phyloP scores from a whole-genome alignment of 2,888 invertebrate species.

The Chirona hameri region DNA sequence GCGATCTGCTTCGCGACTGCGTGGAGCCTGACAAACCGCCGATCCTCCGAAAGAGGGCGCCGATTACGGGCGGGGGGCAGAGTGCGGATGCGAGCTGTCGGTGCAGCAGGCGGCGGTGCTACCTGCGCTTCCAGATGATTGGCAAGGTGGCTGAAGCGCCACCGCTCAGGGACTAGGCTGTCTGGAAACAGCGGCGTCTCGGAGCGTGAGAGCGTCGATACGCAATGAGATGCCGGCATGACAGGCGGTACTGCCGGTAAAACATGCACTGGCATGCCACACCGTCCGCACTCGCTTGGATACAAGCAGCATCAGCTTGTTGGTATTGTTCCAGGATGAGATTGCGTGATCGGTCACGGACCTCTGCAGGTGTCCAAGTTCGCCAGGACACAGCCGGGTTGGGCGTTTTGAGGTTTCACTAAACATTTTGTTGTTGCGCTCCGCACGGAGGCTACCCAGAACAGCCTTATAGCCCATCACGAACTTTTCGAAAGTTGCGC shows the following conservation, averaged over 20 bases:
- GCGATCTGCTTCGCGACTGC: not conserved
- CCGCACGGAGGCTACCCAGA: too few species aligned
- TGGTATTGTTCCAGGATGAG: too few species aligned
- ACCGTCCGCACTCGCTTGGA: too few species aligned
- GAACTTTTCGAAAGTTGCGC: too few species aligned
- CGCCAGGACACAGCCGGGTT: too few species aligned
- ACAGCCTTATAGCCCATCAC: too few species aligned
- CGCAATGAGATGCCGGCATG: not conserved
- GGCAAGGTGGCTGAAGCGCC: not conserved
- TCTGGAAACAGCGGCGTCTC: not conserved
- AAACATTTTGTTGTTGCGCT: too few species aligned
- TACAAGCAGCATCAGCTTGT: too few species aligned
- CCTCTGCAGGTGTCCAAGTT: too few species aligned
- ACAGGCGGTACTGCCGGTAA: not conserved
- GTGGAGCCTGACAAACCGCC: not conserved
- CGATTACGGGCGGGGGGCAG: not conserved
- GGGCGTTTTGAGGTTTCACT: too few species aligned
- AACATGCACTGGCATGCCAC: not conserved
- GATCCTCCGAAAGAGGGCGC: not conserved
- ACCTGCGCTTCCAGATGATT: not conserved
- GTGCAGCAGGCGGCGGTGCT: not conserved
- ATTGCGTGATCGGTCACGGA: too few species aligned
- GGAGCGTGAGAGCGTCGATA: not conserved
- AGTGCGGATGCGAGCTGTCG: not conserved
- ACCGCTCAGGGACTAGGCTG: not conserved